Base-by-base conservation (phyloP, 2,888 invertebrate species). In the Tipula helvola region DNA sequence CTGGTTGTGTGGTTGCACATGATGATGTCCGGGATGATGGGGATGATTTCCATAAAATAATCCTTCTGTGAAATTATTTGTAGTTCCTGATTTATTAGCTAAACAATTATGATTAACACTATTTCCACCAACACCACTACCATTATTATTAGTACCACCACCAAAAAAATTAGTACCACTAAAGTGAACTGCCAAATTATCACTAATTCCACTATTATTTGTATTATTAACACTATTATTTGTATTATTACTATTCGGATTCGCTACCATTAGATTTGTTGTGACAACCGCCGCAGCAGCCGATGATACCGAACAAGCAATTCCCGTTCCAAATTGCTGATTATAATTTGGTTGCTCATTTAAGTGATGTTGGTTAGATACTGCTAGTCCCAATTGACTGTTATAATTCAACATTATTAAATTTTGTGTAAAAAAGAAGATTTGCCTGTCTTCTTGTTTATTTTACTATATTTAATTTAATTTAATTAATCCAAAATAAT, bases 141-240 rank as follows among this genome's bases (percentile, higher is more conserved):
- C 16, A 52, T 16, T 52, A 52, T 71, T 52, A 52, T 2, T n/a
- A 39, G 7, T n/a, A 41, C 41, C 41, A 84, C 41, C 41, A 36
- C 84, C 84, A 84, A 84, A 84, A 84, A 84, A 84, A 84, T 84
- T 84, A n/a, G 84, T 84, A n/a, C 84, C 84, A 36, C 84, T 84
- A 84, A 84, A 84, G n/a, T 84, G 84, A 39, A 39, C 36, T 13
- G 84, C 13, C 39, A 84, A 84, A 41, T 28, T 71, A 71, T 71
- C 71, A 86, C 47, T 52, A 86, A 5, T 28, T 47, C 13, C 52
- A 47, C 36, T 36, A 36, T 28, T 44, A 44, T 28, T 39, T 1
- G 10, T 42, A 85, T 28, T 42, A 85, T 42, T 42, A 39, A 85
- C 84, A 85, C 42, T 85, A 39, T 42, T 85, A 39, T 42, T 42